Conservation (phyloP, 1,140 invertebrate genomes). For the Diorhabda elongata region DNA sequence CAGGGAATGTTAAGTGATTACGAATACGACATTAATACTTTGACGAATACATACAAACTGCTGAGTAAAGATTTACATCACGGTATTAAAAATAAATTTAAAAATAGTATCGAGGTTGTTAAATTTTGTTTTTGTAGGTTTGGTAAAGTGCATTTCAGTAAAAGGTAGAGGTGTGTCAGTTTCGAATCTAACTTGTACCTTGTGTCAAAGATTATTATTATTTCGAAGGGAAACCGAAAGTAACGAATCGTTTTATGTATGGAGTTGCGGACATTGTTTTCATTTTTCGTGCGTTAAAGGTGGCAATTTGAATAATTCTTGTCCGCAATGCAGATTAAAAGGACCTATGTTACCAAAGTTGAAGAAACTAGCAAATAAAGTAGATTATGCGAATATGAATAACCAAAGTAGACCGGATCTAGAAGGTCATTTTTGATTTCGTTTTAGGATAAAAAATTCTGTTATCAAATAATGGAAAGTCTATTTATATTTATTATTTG, state of each 20-base stretch:
- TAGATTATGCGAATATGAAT: constrained; percentile 17
- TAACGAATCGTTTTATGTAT: constrained; percentile 32
- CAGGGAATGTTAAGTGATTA: constrained; percentile 52
- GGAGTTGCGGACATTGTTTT: constrained; percentile 44
- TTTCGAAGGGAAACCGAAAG: constrained; percentile 24
- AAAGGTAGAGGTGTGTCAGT: constrained; percentile 37
- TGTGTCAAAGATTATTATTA: constrained; percentile 38
- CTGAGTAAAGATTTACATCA: constrained; percentile 47
- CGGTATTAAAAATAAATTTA: constrained; percentile 29
- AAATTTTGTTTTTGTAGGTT: constrained; percentile 31
- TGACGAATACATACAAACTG: constrained; percentile 42
- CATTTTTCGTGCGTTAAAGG: constrained; percentile 36
- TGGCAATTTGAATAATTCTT: constrained; percentile 30
- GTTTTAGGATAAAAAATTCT: constrained; percentile 2
- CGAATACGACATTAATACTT: constrained; percentile 47
- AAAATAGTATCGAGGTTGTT: constrained; percentile 1
- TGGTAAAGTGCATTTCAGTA: constrained; percentile 37
- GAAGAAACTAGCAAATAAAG: constrained; percentile 22
- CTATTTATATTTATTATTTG: constrained; percentile 1
- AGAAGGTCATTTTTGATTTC: constrained; percentile 44
- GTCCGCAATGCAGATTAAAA: constrained; percentile 37
- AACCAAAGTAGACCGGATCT: constrained; percentile 38
- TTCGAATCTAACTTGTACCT: constrained; percentile 31
- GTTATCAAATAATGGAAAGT: constrained; percentile 6
- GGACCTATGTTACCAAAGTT: constrained; percentile 27